A percentile compares a stretch with the other conserved stretches of the same genome.
phyloP scores from a whole-genome alignment of 2,113 vertebrate species.

The Mastomys coucha region DNA sequence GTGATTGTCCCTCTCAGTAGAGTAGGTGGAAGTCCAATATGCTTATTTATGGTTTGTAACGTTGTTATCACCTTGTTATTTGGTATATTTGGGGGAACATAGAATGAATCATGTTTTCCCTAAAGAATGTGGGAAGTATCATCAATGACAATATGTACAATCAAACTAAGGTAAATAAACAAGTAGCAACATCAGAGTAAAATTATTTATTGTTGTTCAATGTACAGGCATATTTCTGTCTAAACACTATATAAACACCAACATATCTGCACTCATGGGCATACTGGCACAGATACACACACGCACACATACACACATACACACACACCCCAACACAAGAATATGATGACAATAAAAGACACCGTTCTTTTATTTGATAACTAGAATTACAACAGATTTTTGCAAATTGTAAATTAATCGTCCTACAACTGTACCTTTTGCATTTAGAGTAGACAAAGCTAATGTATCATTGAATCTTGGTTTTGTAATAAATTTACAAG shows the following conservation, averaged over 20 bases:
- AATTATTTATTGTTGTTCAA: background rate
- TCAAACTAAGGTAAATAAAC: background rate
- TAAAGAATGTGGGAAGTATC: background rate
- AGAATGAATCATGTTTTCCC: background rate
- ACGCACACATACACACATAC: background rate
- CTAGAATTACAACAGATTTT: background rate
- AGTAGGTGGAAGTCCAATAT: background rate
- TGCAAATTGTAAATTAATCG: background rate
- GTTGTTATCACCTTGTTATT: background rate
- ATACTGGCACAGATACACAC: no score
- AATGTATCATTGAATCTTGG: background rate
- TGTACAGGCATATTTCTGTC: background rate
- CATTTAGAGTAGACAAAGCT: background rate
- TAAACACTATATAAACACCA: background rate
- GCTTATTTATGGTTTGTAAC: background rate
- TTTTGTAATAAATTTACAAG: conserved; percentile 22
- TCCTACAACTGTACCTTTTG: background rate
- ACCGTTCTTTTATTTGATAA: background rate
- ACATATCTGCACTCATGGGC: background rate
- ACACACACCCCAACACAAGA: background rate
- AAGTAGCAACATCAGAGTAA: background rate
- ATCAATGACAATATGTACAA: background rate
- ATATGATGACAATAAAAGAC: background rate
- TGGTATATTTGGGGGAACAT: background rate
- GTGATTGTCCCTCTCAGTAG: background rate